Conservation (phyloP, 2,888 invertebrate genomes). For the Malachius bipustulatus region DNA sequence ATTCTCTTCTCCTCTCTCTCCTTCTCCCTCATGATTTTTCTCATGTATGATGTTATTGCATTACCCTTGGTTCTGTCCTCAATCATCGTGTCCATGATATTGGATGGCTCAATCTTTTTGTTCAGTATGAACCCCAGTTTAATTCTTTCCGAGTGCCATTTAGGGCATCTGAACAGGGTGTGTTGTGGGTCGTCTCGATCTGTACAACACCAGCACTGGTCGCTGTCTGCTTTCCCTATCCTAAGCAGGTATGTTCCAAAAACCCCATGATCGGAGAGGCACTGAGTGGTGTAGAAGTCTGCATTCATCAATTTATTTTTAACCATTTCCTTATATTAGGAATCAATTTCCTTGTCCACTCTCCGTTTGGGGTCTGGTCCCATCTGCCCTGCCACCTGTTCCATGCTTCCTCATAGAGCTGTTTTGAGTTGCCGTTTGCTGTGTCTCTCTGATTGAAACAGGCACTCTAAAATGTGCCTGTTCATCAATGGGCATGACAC, state of each 20-base stretch:
- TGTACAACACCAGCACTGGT: background rate
- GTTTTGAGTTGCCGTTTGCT: too few relatives aligned
- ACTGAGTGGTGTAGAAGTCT: conserved; percentile 1
- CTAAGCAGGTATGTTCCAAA: conserved; percentile 3
- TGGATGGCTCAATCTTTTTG: background rate
- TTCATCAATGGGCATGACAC: background rate
- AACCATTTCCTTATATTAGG: conserved; percentile 2
- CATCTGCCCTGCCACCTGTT: conserved; percentile 7
- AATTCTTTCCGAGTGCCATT: background rate
- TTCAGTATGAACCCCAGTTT: background rate
- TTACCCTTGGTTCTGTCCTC: background rate
- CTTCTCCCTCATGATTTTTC: too few relatives aligned
- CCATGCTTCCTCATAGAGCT: too few relatives aligned
- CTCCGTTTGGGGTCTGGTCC: background rate
- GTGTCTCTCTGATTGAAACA: too few relatives aligned
- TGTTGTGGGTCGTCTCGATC: conserved; percentile 7
- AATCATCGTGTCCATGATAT: background rate
- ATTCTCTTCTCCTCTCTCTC: too few relatives aligned
- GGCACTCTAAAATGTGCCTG: background rate
- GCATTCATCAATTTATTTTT: background rate
- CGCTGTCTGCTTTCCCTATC: conserved; percentile 5
- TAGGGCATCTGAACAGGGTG: conserved; percentile 4
- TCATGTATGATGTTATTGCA: too few relatives aligned
- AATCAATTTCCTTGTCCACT: conserved; percentile 2
- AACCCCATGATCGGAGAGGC: conserved; percentile 5